Percentiles rank a stretch among this genome's conserved stretches.
Evolutionary conservation across 2,888 invertebrate species (phyloP).

Genomic region (Alsophila aescularia): DNA sequence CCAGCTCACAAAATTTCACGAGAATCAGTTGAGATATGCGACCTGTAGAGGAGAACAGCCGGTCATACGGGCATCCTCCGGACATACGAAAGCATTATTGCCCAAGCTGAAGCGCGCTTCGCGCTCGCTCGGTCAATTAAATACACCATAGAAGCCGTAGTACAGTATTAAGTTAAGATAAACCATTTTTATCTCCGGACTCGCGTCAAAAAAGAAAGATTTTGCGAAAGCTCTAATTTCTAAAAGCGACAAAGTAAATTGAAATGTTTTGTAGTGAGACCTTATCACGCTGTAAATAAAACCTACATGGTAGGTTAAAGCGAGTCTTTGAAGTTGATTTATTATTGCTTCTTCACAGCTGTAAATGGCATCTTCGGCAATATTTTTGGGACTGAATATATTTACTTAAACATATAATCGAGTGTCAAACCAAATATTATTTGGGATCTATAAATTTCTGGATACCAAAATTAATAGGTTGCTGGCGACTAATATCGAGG

Average conservation of each 20-base stretch:
- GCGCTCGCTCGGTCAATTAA: too few relatives aligned
- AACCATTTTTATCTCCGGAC: constrained; percentile 45
- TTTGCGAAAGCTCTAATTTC: constrained; percentile 52
- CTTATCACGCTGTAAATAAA: constrained; percentile 38
- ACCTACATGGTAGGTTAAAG: constrained; percentile 19
- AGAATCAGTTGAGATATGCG: too few relatives aligned
- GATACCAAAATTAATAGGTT: too few relatives aligned
- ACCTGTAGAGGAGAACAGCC: too few relatives aligned
- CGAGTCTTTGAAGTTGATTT: constrained; percentile 31
- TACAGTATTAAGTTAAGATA: constrained; percentile 50
- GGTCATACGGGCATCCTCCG: too few relatives aligned
- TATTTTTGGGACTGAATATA: background rate
- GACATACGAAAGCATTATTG: too few relatives aligned
- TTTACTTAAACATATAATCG: too few relatives aligned
- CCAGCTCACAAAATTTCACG: too few relatives aligned
- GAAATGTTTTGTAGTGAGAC: constrained; percentile 43
- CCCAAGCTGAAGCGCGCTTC: background rate
- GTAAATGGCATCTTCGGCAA: background rate
- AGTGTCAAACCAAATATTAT: too few relatives aligned
- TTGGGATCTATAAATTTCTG: too few relatives aligned
- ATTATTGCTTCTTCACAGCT: constrained; percentile 12
- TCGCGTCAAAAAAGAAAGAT: constrained; percentile 53
- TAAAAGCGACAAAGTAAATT: constrained; percentile 48
- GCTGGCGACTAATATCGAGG: too few relatives aligned
- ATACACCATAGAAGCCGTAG: constrained; percentile 3